phyloP scores from a whole-genome alignment of 2,113 vertebrate species.

The Drymodes brunneopygia region DNA sequence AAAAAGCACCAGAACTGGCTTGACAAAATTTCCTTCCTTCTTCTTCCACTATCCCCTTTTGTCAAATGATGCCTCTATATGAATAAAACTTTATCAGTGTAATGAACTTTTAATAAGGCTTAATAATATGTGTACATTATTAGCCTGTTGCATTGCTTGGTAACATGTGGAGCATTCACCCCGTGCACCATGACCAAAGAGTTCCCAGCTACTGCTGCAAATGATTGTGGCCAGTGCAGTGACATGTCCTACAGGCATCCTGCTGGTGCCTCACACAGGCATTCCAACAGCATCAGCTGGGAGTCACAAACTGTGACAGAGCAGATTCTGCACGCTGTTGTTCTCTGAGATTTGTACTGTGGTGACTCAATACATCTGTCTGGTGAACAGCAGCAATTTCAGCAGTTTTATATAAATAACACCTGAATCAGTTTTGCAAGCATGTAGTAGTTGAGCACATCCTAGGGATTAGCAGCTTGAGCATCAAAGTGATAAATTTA shows the following conservation, averaged over 20 bases:
- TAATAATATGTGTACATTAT: background rate
- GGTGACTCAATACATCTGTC: background rate
- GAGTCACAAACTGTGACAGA: background rate
- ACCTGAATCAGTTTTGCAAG: background rate
- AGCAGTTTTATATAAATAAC: background rate
- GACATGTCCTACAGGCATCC: background rate
- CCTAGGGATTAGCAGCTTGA: background rate
- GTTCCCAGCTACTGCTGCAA: background rate
- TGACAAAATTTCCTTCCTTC: background rate
- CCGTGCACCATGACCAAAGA: background rate
- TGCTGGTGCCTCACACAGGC: background rate
- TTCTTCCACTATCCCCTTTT: background rate
- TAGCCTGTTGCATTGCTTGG: background rate
- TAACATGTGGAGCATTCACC: background rate
- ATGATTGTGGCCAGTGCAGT: fast-evolving
- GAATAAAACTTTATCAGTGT: background rate
- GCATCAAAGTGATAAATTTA: background rate
- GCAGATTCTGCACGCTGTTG: background rate
- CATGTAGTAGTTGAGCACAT: background rate
- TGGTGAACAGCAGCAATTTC: background rate
- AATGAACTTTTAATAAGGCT: background rate
- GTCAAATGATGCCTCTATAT: background rate
- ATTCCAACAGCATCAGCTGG: background rate
- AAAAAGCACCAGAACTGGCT: background rate
- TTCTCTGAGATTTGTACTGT: background rate